Evolutionary conservation across 2,797 vertebrate genomes (phyloP).

Genomic region (Trachops cirrhosus): DNA sequence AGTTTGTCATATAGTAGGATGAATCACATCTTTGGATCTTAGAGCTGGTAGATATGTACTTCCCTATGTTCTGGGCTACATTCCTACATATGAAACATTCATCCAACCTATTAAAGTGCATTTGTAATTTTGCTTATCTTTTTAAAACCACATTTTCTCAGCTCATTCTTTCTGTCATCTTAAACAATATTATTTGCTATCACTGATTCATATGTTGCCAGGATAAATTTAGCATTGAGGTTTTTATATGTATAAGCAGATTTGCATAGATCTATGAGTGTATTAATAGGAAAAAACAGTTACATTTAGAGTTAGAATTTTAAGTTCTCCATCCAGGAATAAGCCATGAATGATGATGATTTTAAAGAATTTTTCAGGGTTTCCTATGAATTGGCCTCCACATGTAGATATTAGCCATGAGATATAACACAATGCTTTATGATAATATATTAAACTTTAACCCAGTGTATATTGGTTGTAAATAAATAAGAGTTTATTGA

Average conservation of each 20-base stretch:
- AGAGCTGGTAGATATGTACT: not conserved
- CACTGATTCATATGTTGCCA: conserved; percentile 67
- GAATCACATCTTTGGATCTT: not conserved
- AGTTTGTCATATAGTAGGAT: not conserved
- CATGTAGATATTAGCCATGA: conserved; percentile 56
- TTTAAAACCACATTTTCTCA: conserved; percentile 48
- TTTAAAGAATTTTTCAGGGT: conserved; percentile 62
- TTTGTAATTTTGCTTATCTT: conserved; percentile 13
- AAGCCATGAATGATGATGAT: conserved; percentile 55
- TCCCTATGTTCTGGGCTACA: not conserved
- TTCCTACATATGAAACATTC: not conserved
- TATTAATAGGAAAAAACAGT: conserved; percentile 61
- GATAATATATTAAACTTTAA: not conserved
- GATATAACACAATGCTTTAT: not conserved
- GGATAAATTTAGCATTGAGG: conserved; percentile 60
- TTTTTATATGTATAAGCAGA: conserved; percentile 48
- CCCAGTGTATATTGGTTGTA: not conserved
- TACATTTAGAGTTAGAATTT: conserved; percentile 73
- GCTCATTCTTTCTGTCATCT: conserved; percentile 43
- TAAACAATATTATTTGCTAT: conserved; percentile 69
- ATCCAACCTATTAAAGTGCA: not conserved
- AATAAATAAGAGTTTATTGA: not conserved
- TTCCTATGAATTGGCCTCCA: conserved; percentile 43
- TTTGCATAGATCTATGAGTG: conserved; percentile 64
- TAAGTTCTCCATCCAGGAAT: conserved; percentile 66